Conservation (phyloP, 1,140 invertebrate species). For the Colletes gigas region DNA sequence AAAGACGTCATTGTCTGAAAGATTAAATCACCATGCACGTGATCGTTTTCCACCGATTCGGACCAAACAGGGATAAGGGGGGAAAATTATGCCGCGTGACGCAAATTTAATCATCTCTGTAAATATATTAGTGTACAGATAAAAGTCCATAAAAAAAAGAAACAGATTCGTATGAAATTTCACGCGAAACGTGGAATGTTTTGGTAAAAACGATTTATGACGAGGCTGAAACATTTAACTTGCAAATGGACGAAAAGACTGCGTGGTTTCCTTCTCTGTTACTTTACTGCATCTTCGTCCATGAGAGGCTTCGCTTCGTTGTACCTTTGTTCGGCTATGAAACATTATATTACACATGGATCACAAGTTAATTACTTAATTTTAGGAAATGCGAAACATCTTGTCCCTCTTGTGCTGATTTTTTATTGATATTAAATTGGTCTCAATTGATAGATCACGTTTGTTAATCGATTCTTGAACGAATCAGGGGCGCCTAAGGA, state of each 20-base stretch:
- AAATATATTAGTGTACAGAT: neutral
- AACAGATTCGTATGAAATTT: neutral
- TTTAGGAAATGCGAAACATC: neutral
- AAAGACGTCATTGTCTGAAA: neutral
- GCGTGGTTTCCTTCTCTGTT: no score
- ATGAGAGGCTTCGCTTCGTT: neutral
- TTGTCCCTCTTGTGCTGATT: neutral
- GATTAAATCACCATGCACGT: neutral
- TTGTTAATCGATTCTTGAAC: neutral
- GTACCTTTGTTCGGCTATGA: neutral
- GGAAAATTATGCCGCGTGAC: neutral
- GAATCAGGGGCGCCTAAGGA: constrained; percentile 84
- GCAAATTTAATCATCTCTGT: neutral
- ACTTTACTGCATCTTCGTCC: neutral
- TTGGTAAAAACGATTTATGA: neutral
- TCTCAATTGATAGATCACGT: neutral
- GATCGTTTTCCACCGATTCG: neutral
- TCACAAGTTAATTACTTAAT: constrained; percentile 31
- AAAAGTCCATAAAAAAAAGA: constrained; percentile 4
- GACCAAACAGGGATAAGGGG: neutral
- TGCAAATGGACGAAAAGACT: no score
- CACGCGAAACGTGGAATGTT: neutral
- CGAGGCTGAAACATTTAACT: no score
- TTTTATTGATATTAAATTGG: neutral
- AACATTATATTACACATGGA: constrained; percentile 4